Conservation (phyloP, 2,113 vertebrate species). For the Electrona antarctica region DNA sequence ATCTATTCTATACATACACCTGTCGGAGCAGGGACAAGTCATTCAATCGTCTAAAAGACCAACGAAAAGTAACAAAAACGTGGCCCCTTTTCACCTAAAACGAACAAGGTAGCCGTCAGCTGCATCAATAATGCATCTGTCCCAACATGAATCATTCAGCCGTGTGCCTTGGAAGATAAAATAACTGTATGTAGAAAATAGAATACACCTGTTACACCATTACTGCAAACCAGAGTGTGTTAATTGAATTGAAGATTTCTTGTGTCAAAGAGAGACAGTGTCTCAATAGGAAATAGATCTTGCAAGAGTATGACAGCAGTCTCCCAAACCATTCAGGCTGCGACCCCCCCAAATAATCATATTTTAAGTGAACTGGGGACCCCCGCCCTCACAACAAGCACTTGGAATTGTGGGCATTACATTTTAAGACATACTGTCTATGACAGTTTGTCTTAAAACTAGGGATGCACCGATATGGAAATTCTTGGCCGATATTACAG, state of each 20-base stretch:
- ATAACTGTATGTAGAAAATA: constrained; percentile 40
- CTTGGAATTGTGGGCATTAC: no score
- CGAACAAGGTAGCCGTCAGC: constrained; percentile 24
- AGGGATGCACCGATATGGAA: no score
- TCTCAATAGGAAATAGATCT: constrained; percentile 41
- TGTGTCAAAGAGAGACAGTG: constrained; percentile 36
- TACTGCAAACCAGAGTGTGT: background rate
- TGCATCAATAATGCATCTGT: constrained; percentile 47
- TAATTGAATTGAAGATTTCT: constrained; percentile 47
- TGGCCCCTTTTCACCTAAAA: constrained; percentile 10
- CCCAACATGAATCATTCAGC: constrained; percentile 49
- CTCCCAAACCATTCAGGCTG: constrained; percentile 6
- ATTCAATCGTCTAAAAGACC: background rate
- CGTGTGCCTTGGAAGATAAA: constrained; percentile 18
- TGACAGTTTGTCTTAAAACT: no score
- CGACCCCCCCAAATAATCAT: no score
- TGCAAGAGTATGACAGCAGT: constrained; percentile 59
- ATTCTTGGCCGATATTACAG: no score
- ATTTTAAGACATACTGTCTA: no score
- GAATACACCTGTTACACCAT: no score
- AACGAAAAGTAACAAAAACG: background rate
- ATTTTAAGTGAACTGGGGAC: no score
- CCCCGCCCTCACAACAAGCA: no score
- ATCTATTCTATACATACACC: no score
- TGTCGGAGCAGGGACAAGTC: no score